These are phyloP conservation scores for Thalassophryne amazonica DNA, from an alignment of 2,797 vertebrate genomes.

Conservation along the genomic window DNA sequence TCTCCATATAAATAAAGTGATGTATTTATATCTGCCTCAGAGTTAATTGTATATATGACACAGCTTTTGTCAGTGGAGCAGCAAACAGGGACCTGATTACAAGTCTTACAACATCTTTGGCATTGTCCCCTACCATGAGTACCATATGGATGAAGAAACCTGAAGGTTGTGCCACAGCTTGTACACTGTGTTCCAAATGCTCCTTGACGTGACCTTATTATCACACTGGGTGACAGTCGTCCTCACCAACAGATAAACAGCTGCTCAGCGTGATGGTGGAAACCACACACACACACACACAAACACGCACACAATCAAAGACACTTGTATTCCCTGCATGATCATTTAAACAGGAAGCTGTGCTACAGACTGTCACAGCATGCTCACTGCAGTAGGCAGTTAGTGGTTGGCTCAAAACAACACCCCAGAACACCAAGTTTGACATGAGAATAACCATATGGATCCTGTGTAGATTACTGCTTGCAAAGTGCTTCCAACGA, in stretches of 20 bases:
- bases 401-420: background rate
- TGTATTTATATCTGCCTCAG: background rate
- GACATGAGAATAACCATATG: too few relatives aligned
- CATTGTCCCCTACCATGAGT: background rate
- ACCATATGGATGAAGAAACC: slow-evolving; percentile 30
- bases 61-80: slow-evolving; percentile 14
- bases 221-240: slow-evolving; percentile 44
- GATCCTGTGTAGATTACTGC: too few relatives aligned
- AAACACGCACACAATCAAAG: background rate
- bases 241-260: slow-evolving; percentile 55
- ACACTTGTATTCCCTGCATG: background rate
- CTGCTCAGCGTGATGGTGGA: slow-evolving; percentile 39
- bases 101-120: slow-evolving; percentile 5
- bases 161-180: slow-evolving; percentile 16
- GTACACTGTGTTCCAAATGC: slow-evolving; percentile 32
- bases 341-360: slow-evolving; percentile 2
- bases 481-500: too few relatives aligned
- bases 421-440: background rate
- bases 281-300: background rate
- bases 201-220: slow-evolving; percentile 55
- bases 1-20: background rate
- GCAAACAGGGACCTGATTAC: slow-evolving; percentile 1
- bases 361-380: background rate
- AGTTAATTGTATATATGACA: background rate
- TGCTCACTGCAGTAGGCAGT: background rate